Evolutionary conservation across 2,113 vertebrate species (phyloP), one percentile per base, ranked within the genome.

Genomic region (Saccopteryx leptura): DNA sequence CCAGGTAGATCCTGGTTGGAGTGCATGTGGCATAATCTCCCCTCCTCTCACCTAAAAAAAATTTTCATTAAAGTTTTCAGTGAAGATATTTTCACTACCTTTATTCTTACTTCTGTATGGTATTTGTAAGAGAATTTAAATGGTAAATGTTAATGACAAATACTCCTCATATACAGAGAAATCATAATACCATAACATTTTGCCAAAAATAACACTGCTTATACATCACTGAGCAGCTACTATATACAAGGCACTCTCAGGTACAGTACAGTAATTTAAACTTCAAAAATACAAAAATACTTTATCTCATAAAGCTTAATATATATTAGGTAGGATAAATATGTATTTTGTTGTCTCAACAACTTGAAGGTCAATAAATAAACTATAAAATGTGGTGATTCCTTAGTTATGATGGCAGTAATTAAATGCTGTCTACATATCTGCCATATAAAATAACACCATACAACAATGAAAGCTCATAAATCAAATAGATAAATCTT

Each of bases 11-110:
- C 39, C 39, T 39, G 39, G 39, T 39, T 3, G 39, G 39, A 39
- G 39, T 39, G 39, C 39, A 39, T 39, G 39, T 39, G 39, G 39
- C 39, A 39, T 39, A 39, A 39, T 39, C 39, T 39, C 39, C 39
- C 39, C 39, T 39, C 39, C 3, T 39, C 39, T 39, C 39, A 39
- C 39, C 39, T 39, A 39, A 39, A 39, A 39, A 39, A 90, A 58
- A 72, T 72, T 91, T 54, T 48, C 71, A 71, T 5, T 72, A 91
- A 82, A 90, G 61, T 82, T 82, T 82, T 28, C 19, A 81, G 19
- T 60, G 54, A 91, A 91, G 89, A 33, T 60, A 28, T 63, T 61
- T 91, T 72, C 6, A 63, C 23, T 31, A 33, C 15, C 1, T 91
- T 72, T 74, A 28, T 26, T 91, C 48, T 88, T 75, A n/a, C 4